Percentiles rank a stretch among this genome's conserved stretches.
Conservation (phyloP, 2,888 invertebrate species). For the Patella pellucida region DNA sequence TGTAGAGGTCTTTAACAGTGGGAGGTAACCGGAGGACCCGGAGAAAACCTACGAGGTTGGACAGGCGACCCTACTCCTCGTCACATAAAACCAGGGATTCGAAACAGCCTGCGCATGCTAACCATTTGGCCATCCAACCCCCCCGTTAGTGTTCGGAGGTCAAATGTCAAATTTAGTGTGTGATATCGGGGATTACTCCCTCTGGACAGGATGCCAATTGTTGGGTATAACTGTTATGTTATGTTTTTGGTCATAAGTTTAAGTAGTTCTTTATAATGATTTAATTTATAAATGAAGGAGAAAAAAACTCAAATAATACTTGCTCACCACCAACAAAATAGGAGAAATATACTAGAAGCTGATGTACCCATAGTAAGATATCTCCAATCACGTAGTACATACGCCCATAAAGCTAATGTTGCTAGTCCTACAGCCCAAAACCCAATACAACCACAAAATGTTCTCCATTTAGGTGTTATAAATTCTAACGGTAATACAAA, state of each 20-base stretch:
- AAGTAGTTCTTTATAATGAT: background rate
- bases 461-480: conserved; percentile 65
- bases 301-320: background rate
- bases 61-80: too few species aligned
- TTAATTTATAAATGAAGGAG: background rate
- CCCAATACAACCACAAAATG: conserved; percentile 67
- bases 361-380: conserved; percentile 59
- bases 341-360: conserved; percentile 50
- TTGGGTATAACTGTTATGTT: background rate
- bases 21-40: too few species aligned
- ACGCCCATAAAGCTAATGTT: conserved; percentile 61
- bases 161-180: background rate
- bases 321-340: conserved; percentile 63
- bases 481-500: conserved; percentile 68
- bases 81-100: too few species aligned
- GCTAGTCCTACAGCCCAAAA: conserved; percentile 68
- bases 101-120: too few species aligned
- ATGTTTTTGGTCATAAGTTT: background rate
- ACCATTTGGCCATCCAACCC: too few species aligned
- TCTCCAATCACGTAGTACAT: conserved; percentile 63
- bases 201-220: background rate
- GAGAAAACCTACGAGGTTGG: too few species aligned
- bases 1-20: too few species aligned
- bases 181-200: background rate
- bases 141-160: background rate